phyloP scores from a whole-genome alignment of 2,797 vertebrate species.

The Lindbergichthys nudifrons region DNA sequence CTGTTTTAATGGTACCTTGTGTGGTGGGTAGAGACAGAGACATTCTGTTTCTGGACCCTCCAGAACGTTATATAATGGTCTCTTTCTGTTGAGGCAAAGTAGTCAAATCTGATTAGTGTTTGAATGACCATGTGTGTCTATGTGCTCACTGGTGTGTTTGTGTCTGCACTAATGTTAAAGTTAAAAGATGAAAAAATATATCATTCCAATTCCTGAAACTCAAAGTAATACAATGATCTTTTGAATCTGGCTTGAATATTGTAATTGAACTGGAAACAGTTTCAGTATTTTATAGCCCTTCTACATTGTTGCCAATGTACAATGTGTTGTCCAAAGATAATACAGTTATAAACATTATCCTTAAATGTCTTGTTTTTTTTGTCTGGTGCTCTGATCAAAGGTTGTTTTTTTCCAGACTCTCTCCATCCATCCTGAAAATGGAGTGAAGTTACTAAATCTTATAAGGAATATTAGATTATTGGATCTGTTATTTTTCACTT shows the following conservation, averaged over 20 bases:
- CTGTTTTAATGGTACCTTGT: slow-evolving; percentile 72
- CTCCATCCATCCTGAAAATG: slow-evolving; percentile 13
- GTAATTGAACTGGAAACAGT: slow-evolving; percentile 23
- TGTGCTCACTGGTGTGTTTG: slow-evolving; percentile 5
- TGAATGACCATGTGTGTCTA: background rate
- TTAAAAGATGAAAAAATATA: slow-evolving; percentile 13
- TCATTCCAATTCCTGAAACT: slow-evolving; percentile 1
- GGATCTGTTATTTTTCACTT: slow-evolving; percentile 22
- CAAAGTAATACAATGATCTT: background rate
- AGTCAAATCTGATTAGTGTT: slow-evolving; percentile 60
- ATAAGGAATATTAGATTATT: slow-evolving; percentile 26
- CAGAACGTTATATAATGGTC: slow-evolving; percentile 63
- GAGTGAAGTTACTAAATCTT: slow-evolving; percentile 21
- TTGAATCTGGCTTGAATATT: slow-evolving; percentile 2
- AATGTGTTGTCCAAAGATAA: slow-evolving; percentile 20
- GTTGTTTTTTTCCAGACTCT: slow-evolving; percentile 26
- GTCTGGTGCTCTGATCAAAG: slow-evolving; percentile 11
- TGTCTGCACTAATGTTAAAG: slow-evolving; percentile 16
- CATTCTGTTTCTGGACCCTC: slow-evolving; percentile 48
- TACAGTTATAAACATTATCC: slow-evolving; percentile 31
- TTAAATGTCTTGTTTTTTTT: slow-evolving; percentile 24
- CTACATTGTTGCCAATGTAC: slow-evolving; percentile 19
- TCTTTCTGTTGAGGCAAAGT: slow-evolving; percentile 53
- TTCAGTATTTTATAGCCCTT: slow-evolving; percentile 9
- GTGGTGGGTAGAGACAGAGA: slow-evolving; percentile 51